A percentile compares a stretch with the other conserved stretches of the same genome.
Conservation (phyloP, 2,888 invertebrate species). For the Cephonodes hylas region DNA sequence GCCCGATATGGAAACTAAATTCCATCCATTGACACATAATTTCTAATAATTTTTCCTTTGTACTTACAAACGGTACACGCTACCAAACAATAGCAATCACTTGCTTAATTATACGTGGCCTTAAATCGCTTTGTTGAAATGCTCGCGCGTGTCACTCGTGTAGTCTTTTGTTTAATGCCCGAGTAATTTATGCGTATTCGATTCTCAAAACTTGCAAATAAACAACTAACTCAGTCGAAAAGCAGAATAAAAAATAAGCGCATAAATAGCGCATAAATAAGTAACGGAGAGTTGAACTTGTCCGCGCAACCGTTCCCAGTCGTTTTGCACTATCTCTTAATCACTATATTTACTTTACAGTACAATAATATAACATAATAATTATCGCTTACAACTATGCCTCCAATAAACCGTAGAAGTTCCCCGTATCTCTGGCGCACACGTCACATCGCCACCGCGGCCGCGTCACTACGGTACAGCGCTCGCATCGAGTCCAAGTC, state of each 20-base stretch:
- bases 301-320: constrained; percentile 76
- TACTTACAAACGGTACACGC: constrained; percentile 16
- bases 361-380: constrained; percentile 74
- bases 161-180: not conserved
- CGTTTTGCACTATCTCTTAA: constrained; percentile 78
- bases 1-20: constrained; percentile 48
- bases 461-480: constrained; percentile 36
- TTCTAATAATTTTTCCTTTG: constrained; percentile 33
- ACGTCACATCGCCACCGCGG: constrained; percentile 24
- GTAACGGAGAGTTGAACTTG: constrained; percentile 25
- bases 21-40: constrained; percentile 38
- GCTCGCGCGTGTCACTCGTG: not conserved
- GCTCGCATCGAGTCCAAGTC: constrained; percentile 53
- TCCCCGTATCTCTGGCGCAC: constrained; percentile 41
- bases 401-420: constrained; percentile 62
- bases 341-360: constrained; percentile 63
- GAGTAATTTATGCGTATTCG: not conserved
- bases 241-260: constrained; percentile 40
- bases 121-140: constrained; percentile 7
- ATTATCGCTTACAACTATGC: constrained; percentile 69
- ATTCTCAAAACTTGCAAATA: constrained; percentile 17
- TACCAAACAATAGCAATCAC: constrained; percentile 5
- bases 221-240: constrained; percentile 40
- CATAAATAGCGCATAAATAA: constrained; percentile 38
- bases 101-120: constrained; percentile 3